phyloP scores from a whole-genome alignment of 2,797 vertebrate genomes.

The Antrozous pallidus region DNA sequence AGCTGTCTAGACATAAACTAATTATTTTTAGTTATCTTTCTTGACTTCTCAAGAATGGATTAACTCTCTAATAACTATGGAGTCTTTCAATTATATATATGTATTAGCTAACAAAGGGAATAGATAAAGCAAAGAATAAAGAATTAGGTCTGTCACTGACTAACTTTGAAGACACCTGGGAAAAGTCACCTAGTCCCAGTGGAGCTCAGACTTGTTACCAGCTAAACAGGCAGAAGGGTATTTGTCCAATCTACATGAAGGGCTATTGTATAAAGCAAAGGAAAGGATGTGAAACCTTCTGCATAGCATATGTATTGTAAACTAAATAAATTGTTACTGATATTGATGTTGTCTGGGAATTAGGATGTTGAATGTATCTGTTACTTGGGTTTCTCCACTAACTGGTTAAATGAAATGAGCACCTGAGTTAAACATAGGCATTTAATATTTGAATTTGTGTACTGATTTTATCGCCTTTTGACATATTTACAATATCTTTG shows the following conservation, averaged over 20 bases:
- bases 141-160: background rate
- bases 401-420: constrained; percentile 9
- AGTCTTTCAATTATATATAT: background rate
- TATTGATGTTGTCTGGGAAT: background rate
- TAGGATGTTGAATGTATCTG: background rate
- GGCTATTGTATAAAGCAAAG: background rate
- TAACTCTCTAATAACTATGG: background rate
- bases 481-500: background rate
- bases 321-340: background rate
- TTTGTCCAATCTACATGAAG: background rate
- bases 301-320: background rate
- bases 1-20: background rate
- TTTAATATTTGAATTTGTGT: background rate
- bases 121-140: background rate
- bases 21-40: constrained; percentile 19
- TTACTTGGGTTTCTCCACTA: background rate
- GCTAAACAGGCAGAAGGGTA: background rate
- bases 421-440: background rate
- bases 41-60: background rate
- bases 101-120: background rate
- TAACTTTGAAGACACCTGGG: background rate
- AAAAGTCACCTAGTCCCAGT: background rate
- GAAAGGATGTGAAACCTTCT: background rate
- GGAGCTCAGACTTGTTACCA: background rate
- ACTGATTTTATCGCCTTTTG: background rate